phyloP scores from a whole-genome alignment of 2,888 invertebrate species.

The Graphium colonna region DNA sequence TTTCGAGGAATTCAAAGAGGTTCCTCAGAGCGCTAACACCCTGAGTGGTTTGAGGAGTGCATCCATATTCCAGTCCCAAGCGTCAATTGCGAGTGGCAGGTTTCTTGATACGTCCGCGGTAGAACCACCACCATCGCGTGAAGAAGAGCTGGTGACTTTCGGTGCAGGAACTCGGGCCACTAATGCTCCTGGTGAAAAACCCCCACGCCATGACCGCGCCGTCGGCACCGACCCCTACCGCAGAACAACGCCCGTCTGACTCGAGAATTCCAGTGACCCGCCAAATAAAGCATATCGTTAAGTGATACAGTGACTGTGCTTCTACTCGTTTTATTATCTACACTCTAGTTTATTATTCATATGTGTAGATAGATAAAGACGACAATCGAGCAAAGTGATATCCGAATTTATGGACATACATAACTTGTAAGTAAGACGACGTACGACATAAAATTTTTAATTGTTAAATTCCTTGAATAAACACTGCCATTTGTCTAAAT shows the following conservation, averaged over 20 bases:
- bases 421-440: constrained; percentile 58
- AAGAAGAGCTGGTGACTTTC: constrained; percentile 86
- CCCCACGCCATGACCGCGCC: constrained; percentile 64
- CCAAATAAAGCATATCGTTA: constrained; percentile 72
- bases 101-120: constrained; percentile 84
- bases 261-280: constrained; percentile 44
- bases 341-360: constrained; percentile 34
- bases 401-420: constrained; percentile 72
- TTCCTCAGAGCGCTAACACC: constrained; percentile 75
- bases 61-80: constrained; percentile 74
- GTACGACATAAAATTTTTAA: constrained; percentile 67
- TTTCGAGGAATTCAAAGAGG: constrained; percentile 78
- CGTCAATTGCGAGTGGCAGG: constrained; percentile 84
- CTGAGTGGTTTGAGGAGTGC: constrained; percentile 69
- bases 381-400: constrained; percentile 44
- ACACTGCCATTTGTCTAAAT: constrained; percentile 74
- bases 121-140: constrained; percentile 82
- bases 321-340: constrained; percentile 50
- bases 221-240: constrained; percentile 78
- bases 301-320: constrained; percentile 64
- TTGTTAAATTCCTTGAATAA: constrained; percentile 74
- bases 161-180: constrained; percentile 78
- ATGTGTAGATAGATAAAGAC: constrained; percentile 44
- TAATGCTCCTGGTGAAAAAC: constrained; percentile 45
- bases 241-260: constrained; percentile 81